Evolutionary conservation across 1,140 invertebrate species (phyloP).

Genomic region (Onthophagus taurus): DNA sequence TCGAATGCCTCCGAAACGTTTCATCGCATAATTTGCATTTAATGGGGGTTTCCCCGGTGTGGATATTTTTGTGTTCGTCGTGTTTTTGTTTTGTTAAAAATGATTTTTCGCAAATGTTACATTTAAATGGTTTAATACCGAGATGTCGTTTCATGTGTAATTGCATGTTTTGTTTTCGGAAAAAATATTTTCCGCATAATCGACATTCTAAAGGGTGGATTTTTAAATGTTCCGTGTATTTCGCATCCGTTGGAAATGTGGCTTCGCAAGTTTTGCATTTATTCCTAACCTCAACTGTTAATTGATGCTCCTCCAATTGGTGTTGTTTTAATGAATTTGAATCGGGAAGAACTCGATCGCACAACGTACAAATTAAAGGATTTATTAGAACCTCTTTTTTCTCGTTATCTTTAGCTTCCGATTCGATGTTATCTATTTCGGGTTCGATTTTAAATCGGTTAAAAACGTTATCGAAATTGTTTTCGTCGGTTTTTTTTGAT

Average conservation of each 20-base stretch:
- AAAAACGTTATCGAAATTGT: constrained; percentile 34
- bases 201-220: constrained; percentile 70
- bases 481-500: constrained; percentile 27
- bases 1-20: constrained; percentile 75
- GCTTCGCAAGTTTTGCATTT: constrained; percentile 52
- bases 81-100: constrained; percentile 72
- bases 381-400: constrained; percentile 11
- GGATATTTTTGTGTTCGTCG: constrained; percentile 68
- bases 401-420: neutral
- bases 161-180: constrained; percentile 58
- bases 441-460: constrained; percentile 27
- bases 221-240: constrained; percentile 60
- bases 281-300: constrained; percentile 17
- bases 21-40: constrained; percentile 74
- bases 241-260: constrained; percentile 47
- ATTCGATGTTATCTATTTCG: constrained; percentile 18
- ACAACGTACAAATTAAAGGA: constrained; percentile 20
- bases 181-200: constrained; percentile 70
- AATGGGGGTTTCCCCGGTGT: constrained; percentile 70
- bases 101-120: constrained; percentile 68
- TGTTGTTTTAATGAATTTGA: constrained; percentile 43
- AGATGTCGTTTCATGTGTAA: constrained; percentile 69
- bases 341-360: constrained; percentile 28
- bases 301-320: constrained; percentile 41
- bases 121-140: constrained; percentile 65